phyloP scores from a whole-genome alignment of 2,113 vertebrate species.

The Oceanodroma tethys region DNA sequence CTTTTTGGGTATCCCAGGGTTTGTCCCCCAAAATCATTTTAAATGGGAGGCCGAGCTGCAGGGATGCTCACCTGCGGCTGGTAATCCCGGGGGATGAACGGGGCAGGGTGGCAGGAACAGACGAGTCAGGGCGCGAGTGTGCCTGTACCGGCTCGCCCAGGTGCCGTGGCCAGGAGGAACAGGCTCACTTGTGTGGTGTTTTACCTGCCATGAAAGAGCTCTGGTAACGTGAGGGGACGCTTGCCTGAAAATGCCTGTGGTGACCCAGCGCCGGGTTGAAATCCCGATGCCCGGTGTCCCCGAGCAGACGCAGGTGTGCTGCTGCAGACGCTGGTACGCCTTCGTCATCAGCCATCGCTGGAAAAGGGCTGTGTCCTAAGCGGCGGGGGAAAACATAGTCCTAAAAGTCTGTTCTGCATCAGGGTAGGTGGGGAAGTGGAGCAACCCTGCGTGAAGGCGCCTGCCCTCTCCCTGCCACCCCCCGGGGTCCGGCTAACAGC shows the following conservation, averaged over 20 bases:
- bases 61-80: neutral
- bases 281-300: neutral
- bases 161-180: neutral
- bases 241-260: neutral
- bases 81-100: neutral
- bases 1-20: neutral
- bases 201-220: neutral
- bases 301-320: neutral
- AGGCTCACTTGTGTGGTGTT: neutral
- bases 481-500: neutral
- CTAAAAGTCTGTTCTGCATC: neutral
- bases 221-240: rapidly evolving
- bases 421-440: neutral
- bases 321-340: no score
- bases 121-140: rapidly evolving
- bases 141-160: neutral
- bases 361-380: neutral
- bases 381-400: rapidly evolving
- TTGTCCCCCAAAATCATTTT: neutral
- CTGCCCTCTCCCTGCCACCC: neutral
- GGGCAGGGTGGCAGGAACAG: neutral
- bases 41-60: neutral
- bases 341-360: neutral
- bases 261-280: neutral
- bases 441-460: neutral